Percentiles rank a stretch among this genome's conserved stretches.
Evolutionary conservation across 2,113 vertebrate genomes (phyloP).

Genomic region (Anoplopoma fimbria): DNA sequence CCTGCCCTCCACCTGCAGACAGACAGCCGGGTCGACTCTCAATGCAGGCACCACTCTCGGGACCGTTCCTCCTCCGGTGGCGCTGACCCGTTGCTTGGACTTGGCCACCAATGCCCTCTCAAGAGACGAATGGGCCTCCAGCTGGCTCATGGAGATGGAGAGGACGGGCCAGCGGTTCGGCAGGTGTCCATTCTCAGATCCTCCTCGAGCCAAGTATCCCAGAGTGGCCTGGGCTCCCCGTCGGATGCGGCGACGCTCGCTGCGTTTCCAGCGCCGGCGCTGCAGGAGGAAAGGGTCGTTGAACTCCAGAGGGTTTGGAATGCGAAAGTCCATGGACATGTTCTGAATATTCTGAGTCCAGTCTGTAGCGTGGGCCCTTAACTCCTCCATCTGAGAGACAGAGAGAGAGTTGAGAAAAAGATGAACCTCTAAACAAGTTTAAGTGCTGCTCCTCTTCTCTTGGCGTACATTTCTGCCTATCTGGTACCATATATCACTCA

Average conservation of each 20-base stretch:
- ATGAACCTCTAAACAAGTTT: background rate
- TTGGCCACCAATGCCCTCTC: conserved; percentile 34
- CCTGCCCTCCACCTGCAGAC: conserved; percentile 48
- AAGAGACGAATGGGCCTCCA: conserved; percentile 48
- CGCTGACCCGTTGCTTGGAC: conserved; percentile 14
- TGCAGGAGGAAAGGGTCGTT: conserved; percentile 86
- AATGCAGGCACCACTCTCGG: conserved; percentile 12
- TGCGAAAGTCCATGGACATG: conserved; percentile 89
- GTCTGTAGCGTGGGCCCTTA: conserved; percentile 92
- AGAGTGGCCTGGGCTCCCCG: conserved; percentile 74
- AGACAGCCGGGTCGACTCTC: conserved; percentile 41
- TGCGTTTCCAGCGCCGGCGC: conserved; percentile 81
- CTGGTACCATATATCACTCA: conserved; percentile 49
- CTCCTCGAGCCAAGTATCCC: conserved; percentile 61
- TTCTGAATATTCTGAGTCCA: conserved; percentile 90
- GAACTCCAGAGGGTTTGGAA: conserved; percentile 86
- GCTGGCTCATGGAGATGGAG: conserved; percentile 67
- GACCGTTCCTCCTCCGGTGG: conserved; percentile 8
- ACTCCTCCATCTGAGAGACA: conserved; percentile 89
- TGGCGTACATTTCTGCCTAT: background rate
- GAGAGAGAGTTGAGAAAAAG: background rate
- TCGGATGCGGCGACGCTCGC: conserved; percentile 76
- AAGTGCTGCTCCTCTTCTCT: background rate
- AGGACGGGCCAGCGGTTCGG: conserved; percentile 72
- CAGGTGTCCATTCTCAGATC: conserved; percentile 79